Base-by-base conservation (phyloP, 2,797 vertebrate species). In the Neosilurus mollespiculum region DNA sequence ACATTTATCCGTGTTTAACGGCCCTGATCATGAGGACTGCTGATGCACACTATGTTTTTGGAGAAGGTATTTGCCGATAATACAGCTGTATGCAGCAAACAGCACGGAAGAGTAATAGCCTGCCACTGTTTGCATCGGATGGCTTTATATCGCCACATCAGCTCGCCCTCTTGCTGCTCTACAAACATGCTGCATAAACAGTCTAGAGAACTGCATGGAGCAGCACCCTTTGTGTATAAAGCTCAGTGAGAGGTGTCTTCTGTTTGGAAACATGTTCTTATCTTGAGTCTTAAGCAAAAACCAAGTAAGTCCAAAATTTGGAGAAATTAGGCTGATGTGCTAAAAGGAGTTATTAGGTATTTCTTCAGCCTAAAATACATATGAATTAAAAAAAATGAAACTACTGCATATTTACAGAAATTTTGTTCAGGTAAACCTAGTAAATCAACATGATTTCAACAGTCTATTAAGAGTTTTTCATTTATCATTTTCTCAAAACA, bases 81-180 rank as follows among this genome's bases (percentile, higher is more conserved):
- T 58, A 73, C 61, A 84, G 78, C 53, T 16, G 61, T 66, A 76
- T 51, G 53, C 61, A 75, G 71, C 69, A 58, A 65, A 58, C 61
- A 66, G 78, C 78, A 51, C 9, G 12, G 62, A 80, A 75, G 70
- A 80, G 62, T 78, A 65, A 72, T 62, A 61, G 58, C 77, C 77
- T 65, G 82, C 67, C 77, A 65, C 65, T 56, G 76, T 58, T 84
- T 79, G 26, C 69, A 56, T 80, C 34, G 62, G 61, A 56, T 54
- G 30, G 70, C 78, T 84, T 84, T 80, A 80, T 75, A 84, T 59
- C 53, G 83, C 61, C 83, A 84, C 83, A 80, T 84, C 83, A 80
- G 83, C 69, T 56, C 62, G 76, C 66, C 82, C 77, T 79, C 58
- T 83, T 51, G 10, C 66, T 72, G 77, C 71, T 75, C 78, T 30